Conservation (phyloP, 2,888 invertebrate species). For the Eutolmus rufibarbis region DNA sequence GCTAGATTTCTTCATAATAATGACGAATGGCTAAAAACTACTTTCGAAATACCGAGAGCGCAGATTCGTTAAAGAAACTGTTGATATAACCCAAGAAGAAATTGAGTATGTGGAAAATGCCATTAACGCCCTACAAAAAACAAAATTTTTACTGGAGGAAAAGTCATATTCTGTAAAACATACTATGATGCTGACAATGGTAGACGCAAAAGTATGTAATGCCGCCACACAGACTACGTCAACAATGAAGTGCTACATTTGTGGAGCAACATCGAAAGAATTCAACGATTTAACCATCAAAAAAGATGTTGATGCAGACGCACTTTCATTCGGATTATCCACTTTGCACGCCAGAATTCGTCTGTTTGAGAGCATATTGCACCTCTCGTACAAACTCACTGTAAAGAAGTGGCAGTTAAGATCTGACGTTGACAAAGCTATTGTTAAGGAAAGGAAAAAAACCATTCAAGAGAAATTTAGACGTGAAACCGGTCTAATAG, state of each 20-base stretch:
- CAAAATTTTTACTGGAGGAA: too few relatives aligned
- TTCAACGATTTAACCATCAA: slow-evolving; percentile 27
- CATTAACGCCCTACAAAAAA: too few relatives aligned
- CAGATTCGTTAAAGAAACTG: too few relatives aligned
- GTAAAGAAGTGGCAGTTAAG: slow-evolving; percentile 52
- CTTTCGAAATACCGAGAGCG: background rate
- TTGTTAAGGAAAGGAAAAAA: slow-evolving; percentile 32
- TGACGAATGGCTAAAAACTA: background rate
- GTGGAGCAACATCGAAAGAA: slow-evolving; percentile 43
- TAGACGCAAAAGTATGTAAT: slow-evolving; percentile 40
- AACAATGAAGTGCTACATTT: slow-evolving; percentile 44
- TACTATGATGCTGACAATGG: slow-evolving; percentile 17
- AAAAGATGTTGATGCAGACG: background rate
- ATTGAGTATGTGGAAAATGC: too few relatives aligned
- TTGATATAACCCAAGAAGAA: too few relatives aligned
- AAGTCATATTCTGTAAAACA: background rate
- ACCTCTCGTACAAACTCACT: slow-evolving; percentile 54
- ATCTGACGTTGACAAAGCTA: slow-evolving; percentile 20
- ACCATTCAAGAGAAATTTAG: slow-evolving; percentile 34
- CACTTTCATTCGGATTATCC: slow-evolving; percentile 11
- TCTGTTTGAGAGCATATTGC: slow-evolving; percentile 52
- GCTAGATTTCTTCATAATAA: background rate
- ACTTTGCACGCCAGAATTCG: slow-evolving; percentile 50
- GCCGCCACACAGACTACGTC: slow-evolving; percentile 35
- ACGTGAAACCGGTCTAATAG: slow-evolving; percentile 51